Evolutionary conservation across 1,140 invertebrate species (phyloP), one percentile per base, ranked within the genome.

Genomic region (Tetragnatha versicolor): DNA sequence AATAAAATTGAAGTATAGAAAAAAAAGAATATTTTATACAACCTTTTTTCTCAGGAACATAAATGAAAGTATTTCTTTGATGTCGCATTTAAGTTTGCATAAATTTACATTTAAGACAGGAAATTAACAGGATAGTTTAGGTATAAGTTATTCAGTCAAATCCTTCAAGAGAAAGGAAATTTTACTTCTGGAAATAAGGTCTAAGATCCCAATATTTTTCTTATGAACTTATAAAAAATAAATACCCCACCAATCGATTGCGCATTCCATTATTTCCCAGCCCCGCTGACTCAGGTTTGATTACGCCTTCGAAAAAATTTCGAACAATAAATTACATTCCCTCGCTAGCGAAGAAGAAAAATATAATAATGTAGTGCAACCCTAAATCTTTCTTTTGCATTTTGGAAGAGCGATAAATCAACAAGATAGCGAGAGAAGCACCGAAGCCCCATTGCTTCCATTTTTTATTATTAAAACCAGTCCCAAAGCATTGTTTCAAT

Each of bases 381-480:
- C 14, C 5, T 73, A 61, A 61, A 73, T 73, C 55, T 61, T 35
- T 53, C 37, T 42, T 42, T 22, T 61, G 25, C 55, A 61, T 73
- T 73, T 73, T 33, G 20, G 47, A 25, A n/a, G 2, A 5, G 22
- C 22, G 17, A 73, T 73, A 73, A 73, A 60, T 73, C 70, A 73
- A 4, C 9, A 25, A 20, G 70, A 73, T 73, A 73, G 17, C 39
- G 39, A n/a, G 37, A n/a, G 25, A n/a, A 61, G 39, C 4, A 29
- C 35, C 33, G 63, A n/a, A 45, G 63, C 63, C 37, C 31, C 9
- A 2, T 22, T 25, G 35, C 53, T 69, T 53, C 20, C 25, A 27
- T n/a, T 35, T 37, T 63, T 63, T 47, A 66, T 73, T 60, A 73
- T 73, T 73, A 73, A 73, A 73, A 61, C 27, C 51, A 31, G 20